A percentile compares a stretch with the other conserved stretches of the same genome.
These are phyloP conservation scores for Numida meleagris DNA, from an alignment of 2,113 vertebrate species.

Conservation along the genomic window DNA sequence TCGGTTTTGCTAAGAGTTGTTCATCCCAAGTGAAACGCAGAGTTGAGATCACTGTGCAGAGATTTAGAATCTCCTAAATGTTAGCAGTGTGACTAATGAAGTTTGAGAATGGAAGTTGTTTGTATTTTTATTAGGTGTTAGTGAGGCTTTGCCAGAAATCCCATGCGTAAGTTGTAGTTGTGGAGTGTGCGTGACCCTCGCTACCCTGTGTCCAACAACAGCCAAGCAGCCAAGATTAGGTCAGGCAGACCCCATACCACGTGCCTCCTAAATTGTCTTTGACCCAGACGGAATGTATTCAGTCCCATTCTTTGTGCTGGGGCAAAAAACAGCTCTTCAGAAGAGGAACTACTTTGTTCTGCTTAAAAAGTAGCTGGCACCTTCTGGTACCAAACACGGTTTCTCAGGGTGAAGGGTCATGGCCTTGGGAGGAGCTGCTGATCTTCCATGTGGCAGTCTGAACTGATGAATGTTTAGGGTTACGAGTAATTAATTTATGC, in stretches of 20 bases:
- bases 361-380: background rate
- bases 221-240: background rate
- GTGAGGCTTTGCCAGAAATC: background rate
- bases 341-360: background rate
- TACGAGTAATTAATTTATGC: background rate
- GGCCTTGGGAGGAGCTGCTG: background rate
- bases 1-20: background rate
- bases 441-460: background rate
- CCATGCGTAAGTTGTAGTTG: background rate
- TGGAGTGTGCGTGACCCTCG: background rate
- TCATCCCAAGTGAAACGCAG: background rate
- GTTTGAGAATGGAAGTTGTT: background rate
- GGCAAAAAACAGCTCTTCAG: background rate
- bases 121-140: background rate
- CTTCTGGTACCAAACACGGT: background rate
- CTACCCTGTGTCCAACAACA: background rate
- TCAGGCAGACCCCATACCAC: background rate
- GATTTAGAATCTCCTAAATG: background rate
- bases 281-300: background rate
- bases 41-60: background rate
- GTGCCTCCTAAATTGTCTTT: background rate
- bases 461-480: background rate
- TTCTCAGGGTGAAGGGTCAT: background rate
- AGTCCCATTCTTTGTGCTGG: accelerated
- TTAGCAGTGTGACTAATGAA: background rate